A percentile compares a stretch with the other conserved stretches of the same genome.
These are phyloP conservation scores for Crax fasciolata DNA, from an alignment of 2,797 vertebrate genomes.

Conservation along the genomic window DNA sequence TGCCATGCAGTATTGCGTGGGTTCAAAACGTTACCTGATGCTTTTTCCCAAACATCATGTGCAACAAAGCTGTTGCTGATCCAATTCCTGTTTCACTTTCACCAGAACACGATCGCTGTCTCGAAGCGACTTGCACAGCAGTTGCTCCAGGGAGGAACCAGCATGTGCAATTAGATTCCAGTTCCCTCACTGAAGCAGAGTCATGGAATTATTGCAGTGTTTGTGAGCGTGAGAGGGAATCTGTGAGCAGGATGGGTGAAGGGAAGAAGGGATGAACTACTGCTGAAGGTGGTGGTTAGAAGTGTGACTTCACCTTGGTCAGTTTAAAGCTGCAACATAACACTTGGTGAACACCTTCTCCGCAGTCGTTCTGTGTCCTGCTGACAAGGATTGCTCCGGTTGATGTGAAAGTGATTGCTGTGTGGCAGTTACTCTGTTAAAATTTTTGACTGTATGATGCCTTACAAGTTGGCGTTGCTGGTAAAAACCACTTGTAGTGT, in stretches of 20 bases:
- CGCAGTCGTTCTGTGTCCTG: background rate
- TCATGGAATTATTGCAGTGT: background rate
- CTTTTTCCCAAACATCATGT: background rate
- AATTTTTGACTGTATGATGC: background rate
- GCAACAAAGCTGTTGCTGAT: background rate
- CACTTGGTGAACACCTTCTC: background rate
- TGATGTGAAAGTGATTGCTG: background rate
- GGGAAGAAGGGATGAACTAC: background rate
- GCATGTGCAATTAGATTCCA: background rate
- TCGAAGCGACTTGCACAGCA: background rate
- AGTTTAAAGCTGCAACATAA: background rate
- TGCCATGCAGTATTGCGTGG: background rate
- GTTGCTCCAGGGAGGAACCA: slow-evolving; percentile 7
- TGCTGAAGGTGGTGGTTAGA: background rate
- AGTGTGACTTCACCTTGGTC: background rate
- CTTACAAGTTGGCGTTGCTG: background rate
- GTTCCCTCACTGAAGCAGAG: background rate
- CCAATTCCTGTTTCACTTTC: background rate
- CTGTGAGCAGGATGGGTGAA: background rate
- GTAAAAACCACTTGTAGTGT: background rate
- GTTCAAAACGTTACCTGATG: background rate
- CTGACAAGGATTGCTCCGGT: fast-evolving
- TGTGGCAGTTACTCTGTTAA: background rate
- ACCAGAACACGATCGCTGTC: background rate
- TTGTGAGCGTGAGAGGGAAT: background rate